Evolutionary conservation across 92 coral and sea anemone species (phyloP).

Genomic region (Hydrozoanthus gracilis): DNA sequence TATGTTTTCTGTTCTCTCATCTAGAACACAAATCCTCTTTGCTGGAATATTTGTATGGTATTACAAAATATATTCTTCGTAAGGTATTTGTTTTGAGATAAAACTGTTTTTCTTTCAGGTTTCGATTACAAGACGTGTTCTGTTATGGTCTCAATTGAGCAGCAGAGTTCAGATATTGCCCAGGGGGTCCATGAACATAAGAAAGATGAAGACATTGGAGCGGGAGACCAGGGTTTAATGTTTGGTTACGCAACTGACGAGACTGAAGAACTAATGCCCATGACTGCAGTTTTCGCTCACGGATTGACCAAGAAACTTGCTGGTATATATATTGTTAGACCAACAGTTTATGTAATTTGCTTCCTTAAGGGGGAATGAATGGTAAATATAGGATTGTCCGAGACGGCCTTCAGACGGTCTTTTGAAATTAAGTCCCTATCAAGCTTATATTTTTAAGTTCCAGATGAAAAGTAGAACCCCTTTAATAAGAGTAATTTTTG

Average conservation of each 20-base stretch:
- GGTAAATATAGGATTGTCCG: no score
- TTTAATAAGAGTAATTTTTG: no score
- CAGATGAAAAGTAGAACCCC: no score
- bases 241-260: constrained; percentile 78
- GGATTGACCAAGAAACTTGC: constrained; percentile 61
- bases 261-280: constrained; percentile 74
- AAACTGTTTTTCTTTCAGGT: constrained; percentile 36
- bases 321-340: background rate
- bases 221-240: constrained; percentile 79
- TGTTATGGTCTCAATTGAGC: constrained; percentile 66
- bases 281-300: constrained; percentile 64
- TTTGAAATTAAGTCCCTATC: no score
- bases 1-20: no score
- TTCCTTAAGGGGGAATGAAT: no score
- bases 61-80: background rate
- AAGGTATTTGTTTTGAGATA: background rate
- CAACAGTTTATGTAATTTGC: no score
- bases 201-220: constrained; percentile 67
- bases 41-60: no score
- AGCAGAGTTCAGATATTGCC: constrained; percentile 70
- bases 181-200: constrained; percentile 65
- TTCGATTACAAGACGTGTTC: constrained; percentile 85
- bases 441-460: no score
- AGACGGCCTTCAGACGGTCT: no score
- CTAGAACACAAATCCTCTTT: no score